Base-by-base conservation (phyloP, 2,888 invertebrate genomes). In the Agonum fuliginosum region DNA sequence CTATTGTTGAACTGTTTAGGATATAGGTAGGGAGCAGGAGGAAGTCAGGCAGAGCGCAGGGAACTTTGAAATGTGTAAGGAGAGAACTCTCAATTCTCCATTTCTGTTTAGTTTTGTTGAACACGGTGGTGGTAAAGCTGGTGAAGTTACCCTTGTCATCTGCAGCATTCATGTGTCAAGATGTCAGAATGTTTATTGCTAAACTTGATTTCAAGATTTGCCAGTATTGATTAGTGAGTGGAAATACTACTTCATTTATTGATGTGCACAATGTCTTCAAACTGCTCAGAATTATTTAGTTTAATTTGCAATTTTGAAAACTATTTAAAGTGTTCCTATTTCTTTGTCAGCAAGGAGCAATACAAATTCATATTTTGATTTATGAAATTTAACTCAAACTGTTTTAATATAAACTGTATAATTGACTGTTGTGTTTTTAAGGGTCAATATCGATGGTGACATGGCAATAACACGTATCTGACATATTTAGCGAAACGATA, bases 61-160 rank as follows among this genome's bases (percentile, higher is more conserved):
- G 20, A 37, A 10, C 22, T 54, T 24, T 37, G 41, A 67, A 62
- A 41, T 67, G 37, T 41, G 37, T 20, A 67, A 22, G 41, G 20
- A 41, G 41, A 22, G n/a, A 34, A n/a, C 14, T 43, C n/a, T 43
- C 14, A 3, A 24, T 54, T 48, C 48, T 48, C 6, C n/a, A 3
- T 37, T 37, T 37, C 48, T 20, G 48, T 48, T 48, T n/a, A n/a
- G 6, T 2, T 34, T 37, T 3, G 37, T 10, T 37, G 37, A n/a
- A n/a, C n/a, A n/a, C 12, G 48, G 20, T 8, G 20, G 10, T 20
- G 10, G 37, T n/a, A n/a, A n/a, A n/a, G n/a, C n/a, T 37, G 37
- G 37, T 37, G 37, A 10, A 54, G 54, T 14, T 24, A 67, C 67
- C 67, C 67, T 67, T 67, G 67, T 67, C 67, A 67, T 41, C 22